phyloP scores from a whole-genome alignment of 1,140 invertebrate genomes.

The Drosophila sproati region DNA sequence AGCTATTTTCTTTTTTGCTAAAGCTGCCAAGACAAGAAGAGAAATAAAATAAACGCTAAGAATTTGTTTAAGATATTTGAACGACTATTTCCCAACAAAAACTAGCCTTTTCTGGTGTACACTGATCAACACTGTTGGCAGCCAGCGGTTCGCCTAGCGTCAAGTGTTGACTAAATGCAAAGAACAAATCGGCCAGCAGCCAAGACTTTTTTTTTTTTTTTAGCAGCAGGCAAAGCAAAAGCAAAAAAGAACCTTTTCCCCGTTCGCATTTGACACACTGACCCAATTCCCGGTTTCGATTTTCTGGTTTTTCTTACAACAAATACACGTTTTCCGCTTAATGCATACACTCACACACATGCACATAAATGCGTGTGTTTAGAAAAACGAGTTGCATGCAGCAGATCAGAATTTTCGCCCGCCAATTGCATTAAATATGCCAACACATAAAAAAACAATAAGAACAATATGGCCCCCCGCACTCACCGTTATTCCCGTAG shows the following conservation, averaged over 20 bases:
- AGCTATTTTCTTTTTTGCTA: too few relatives aligned
- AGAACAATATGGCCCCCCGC: conserved; percentile 3
- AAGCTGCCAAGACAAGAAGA: neutral
- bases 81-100: neutral
- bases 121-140: conserved; percentile 3
- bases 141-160: conserved; percentile 26
- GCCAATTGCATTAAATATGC: conserved; percentile 14
- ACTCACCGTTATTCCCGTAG: conserved; percentile 44
- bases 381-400: conserved; percentile 70
- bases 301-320: conserved; percentile 82
- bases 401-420: conserved; percentile 63
- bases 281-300: conserved; percentile 83
- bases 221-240: conserved; percentile 36
- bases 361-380: conserved; percentile 29
- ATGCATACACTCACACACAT: conserved; percentile 43
- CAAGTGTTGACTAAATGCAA: conserved; percentile 62
- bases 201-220: conserved; percentile 69
- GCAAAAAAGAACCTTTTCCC: conserved; percentile 37
- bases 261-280: conserved; percentile 69
- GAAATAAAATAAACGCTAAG: neutral
- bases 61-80: too few relatives aligned
- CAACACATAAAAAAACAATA: neutral
- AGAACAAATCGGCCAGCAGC: conserved; percentile 64
- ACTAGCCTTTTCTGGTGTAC: neutral
- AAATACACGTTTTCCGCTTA: conserved; percentile 79